Evolutionary conservation across 2,797 vertebrate genomes (phyloP).

Genomic region (Euphonia xanthogaster): DNA sequence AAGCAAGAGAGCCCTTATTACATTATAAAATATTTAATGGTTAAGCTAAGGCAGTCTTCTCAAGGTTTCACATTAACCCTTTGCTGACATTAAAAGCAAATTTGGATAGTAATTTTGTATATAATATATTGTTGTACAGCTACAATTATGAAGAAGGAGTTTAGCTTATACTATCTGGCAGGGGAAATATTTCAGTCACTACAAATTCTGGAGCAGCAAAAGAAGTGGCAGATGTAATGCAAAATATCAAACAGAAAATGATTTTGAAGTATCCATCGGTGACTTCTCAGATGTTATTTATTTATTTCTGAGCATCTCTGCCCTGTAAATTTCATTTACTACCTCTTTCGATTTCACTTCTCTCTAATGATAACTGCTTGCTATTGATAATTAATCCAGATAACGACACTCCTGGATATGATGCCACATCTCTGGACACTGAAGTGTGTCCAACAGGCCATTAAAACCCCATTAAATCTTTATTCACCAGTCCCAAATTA

Average conservation of each 20-base stretch:
- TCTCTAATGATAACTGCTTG: conserved; percentile 64
- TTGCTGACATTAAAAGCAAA: not conserved
- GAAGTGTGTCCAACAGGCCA: conserved; percentile 77
- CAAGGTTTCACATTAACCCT: not conserved
- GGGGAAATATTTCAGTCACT: not conserved
- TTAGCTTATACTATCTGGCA: not conserved
- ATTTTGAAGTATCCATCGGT: not conserved
- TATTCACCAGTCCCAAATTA: conserved; percentile 75
- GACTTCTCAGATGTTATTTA: conserved; percentile 28
- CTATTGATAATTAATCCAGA: conserved; percentile 79
- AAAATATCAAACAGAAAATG: not conserved
- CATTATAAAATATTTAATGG: not conserved
- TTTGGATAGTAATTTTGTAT: not conserved
- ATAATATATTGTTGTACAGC: not conserved
- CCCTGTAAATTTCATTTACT: conserved; percentile 60
- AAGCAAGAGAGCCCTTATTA: not conserved
- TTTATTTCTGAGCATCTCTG: conserved; percentile 13
- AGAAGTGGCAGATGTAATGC: not conserved
- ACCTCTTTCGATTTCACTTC: conserved; percentile 59
- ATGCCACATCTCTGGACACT: conserved; percentile 74
- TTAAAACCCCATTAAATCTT: conserved; percentile 79
- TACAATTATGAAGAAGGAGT: not conserved
- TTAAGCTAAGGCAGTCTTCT: not conserved
- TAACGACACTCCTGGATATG: conserved; percentile 73
- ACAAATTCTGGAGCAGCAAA: not conserved